Conservation (phyloP, 1,140 invertebrate genomes). For the Galendromus occidentalis region DNA sequence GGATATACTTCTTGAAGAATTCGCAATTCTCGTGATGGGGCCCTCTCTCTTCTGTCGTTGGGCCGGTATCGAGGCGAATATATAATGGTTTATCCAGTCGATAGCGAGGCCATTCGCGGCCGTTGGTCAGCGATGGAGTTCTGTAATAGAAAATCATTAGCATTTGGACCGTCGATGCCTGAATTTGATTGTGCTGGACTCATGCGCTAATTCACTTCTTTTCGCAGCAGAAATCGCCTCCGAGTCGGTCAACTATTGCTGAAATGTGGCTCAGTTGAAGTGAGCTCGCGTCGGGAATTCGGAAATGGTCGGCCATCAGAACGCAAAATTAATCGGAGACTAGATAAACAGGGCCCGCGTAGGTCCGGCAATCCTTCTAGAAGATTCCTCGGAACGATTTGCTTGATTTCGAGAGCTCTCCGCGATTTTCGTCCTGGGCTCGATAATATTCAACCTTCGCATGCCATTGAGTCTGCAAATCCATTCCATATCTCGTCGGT, state of each 20-base stretch:
- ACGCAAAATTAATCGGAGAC: too few relatives aligned
- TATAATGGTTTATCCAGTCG: background rate
- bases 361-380: background rate
- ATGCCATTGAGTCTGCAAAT: background rate
- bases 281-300: too few relatives aligned
- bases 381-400: background rate
- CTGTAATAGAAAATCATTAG: background rate
- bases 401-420: background rate
- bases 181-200: too few relatives aligned
- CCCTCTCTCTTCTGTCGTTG: background rate
- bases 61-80: background rate
- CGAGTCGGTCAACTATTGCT: too few relatives aligned
- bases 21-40: background rate
- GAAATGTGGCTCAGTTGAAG: too few relatives aligned
- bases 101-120: background rate
- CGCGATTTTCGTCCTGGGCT: background rate
- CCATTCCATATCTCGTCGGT: background rate
- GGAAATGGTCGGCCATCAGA: too few relatives aligned
- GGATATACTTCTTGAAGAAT: conserved; percentile 3
- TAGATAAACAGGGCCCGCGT: too few relatives aligned
- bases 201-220: too few relatives aligned
- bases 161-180: background rate
- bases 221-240: too few relatives aligned
- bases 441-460: background rate
- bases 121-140: background rate